phyloP scores from a whole-genome alignment of 2,888 invertebrate genomes.

The Eurois occulta region DNA sequence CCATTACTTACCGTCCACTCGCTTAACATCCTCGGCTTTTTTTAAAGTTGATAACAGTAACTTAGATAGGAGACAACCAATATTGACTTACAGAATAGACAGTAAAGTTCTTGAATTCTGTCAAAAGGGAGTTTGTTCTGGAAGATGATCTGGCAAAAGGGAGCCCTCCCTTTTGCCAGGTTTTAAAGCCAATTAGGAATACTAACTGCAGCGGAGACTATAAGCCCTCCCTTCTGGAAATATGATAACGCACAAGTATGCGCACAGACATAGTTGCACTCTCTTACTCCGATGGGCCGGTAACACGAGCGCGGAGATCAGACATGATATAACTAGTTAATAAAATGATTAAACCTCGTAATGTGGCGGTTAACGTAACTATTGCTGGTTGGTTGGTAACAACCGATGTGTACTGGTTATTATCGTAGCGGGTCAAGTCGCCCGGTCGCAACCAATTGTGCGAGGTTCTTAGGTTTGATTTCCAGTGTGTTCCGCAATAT shows the following conservation, averaged over 20 bases:
- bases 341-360: slow-evolving; percentile 19
- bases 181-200: too few relatives aligned
- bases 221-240: neutral
- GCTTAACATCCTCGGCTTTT: too few relatives aligned
- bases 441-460: slow-evolving; percentile 32
- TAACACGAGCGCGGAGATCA: neutral
- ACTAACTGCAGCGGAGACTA: too few relatives aligned
- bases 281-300: neutral
- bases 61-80: too few relatives aligned
- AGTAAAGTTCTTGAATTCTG: too few relatives aligned
- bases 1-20: too few relatives aligned
- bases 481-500: slow-evolving; percentile 1
- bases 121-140: too few relatives aligned
- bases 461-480: neutral
- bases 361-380: slow-evolving; percentile 34
- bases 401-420: slow-evolving; percentile 44
- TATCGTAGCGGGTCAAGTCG: slow-evolving; percentile 33
- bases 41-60: too few relatives aligned
- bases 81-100: too few relatives aligned
- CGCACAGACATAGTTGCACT: neutral
- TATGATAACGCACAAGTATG: neutral
- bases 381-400: slow-evolving; percentile 22
- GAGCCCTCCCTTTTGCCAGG: too few relatives aligned
- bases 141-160: too few relatives aligned
- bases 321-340: neutral